Evolutionary conservation across 1,140 invertebrate species (phyloP).

Genomic region (fruit fly (Drosophila melanogaster)): DNA sequence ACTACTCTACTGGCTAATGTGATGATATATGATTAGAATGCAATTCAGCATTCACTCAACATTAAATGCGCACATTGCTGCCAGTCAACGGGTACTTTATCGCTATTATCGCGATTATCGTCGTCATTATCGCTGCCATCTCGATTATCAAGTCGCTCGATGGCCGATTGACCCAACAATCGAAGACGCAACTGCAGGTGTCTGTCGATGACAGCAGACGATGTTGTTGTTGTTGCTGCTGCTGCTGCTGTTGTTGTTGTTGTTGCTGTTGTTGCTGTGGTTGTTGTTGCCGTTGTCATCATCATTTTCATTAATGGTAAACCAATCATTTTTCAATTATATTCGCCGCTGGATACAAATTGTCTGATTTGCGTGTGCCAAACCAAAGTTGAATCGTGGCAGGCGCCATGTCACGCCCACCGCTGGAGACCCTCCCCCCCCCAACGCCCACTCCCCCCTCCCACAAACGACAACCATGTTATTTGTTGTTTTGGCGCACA

Average conservation of each 20-base stretch:
- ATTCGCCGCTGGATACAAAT: conserved; percentile 83
- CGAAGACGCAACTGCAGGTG: conserved; percentile 67
- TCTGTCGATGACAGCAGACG: conserved; percentile 65
- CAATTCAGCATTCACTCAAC: background rate
- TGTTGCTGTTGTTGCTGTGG: conserved; percentile 32
- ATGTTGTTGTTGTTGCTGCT: conserved; percentile 25
- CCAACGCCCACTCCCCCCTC: background rate
- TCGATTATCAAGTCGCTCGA: conserved; percentile 24
- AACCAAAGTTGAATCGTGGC: conserved; percentile 15
- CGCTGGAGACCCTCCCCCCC: background rate
- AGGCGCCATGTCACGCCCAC: conserved; percentile 46
- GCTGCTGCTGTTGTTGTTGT: conserved; percentile 20
- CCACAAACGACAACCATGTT: too few species aligned
- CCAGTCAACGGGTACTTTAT: conserved; percentile 13
- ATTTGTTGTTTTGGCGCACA: too few species aligned
- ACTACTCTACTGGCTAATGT: background rate
- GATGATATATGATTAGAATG: background rate
- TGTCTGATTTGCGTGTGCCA: conserved; percentile 77
- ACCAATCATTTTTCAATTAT: conserved; percentile 84
- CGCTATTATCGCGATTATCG: conserved; percentile 1
- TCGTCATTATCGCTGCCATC: conserved; percentile 3
- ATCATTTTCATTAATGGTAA: conserved; percentile 82
- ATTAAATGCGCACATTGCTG: background rate
- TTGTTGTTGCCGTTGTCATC: conserved; percentile 66
- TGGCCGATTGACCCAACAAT: conserved; percentile 77